Percentiles rank a stretch among this genome's conserved stretches.
Evolutionary conservation across 2,888 invertebrate species (phyloP).

Genomic region (Ochlodes sylvanus): DNA sequence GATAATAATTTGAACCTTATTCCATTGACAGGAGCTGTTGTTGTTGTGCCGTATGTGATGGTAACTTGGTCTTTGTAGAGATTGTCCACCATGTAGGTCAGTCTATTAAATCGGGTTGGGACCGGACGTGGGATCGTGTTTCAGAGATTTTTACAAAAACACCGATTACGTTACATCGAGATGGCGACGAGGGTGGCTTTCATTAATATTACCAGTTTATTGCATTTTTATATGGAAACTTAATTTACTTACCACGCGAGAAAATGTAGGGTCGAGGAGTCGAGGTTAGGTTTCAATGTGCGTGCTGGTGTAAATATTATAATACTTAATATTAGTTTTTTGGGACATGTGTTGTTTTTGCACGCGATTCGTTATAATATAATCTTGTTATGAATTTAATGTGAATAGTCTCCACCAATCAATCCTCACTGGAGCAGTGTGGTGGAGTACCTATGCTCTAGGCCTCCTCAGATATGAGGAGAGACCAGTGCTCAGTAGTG

Average conservation of each 20-base stretch:
- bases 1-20: neutral
- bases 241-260: slow-evolving; percentile 26
- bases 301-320: neutral
- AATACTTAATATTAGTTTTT: no score
- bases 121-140: slow-evolving; percentile 79
- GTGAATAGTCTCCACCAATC: no score
- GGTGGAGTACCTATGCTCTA: no score
- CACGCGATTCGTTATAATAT: no score
- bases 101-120: slow-evolving; percentile 77
- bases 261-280: slow-evolving; percentile 10
- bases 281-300: neutral
- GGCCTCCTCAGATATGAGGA: no score
- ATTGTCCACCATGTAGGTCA: slow-evolving; percentile 77
- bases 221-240: slow-evolving; percentile 30
- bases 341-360: no score
- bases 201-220: slow-evolving; percentile 22
- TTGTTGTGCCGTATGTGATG: neutral
- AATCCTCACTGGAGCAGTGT: no score
- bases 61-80: slow-evolving; percentile 52
- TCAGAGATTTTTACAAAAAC: slow-evolving; percentile 74
- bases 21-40: neutral
- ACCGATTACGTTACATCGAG: slow-evolving; percentile 72
- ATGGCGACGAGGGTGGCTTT: slow-evolving; percentile 52
- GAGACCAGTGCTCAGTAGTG: no score
- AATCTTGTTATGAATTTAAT: no score